Evolutionary conservation across 1,140 invertebrate genomes (phyloP).

Genomic region (Pemphigus obesinymphae): DNA sequence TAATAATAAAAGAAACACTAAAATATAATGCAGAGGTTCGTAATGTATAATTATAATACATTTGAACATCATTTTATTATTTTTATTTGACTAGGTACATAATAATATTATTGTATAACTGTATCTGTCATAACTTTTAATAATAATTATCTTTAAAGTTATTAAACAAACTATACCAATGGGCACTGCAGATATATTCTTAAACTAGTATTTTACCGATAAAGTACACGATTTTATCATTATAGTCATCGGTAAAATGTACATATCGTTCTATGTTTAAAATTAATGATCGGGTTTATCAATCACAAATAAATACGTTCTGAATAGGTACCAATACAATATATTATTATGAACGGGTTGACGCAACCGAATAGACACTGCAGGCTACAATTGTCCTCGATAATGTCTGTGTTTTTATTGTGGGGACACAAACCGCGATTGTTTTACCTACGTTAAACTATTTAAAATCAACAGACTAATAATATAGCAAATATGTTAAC

Average conservation of each 20-base stretch:
- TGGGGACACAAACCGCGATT: background rate
- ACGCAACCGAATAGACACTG: background rate
- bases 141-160: too few relatives aligned
- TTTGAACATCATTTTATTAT: too few relatives aligned
- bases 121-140: too few relatives aligned
- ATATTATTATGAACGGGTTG: background rate
- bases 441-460: background rate
- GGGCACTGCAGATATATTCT: background rate
- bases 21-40: too few relatives aligned
- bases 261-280: background rate
- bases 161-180: background rate
- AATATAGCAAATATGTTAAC: too few relatives aligned
- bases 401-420: background rate
- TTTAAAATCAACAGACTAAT: too few relatives aligned
- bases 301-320: conserved; percentile 5
- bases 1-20: too few relatives aligned
- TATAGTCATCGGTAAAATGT: background rate
- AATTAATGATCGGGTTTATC: background rate
- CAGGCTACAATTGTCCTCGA: background rate
- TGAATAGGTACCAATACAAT: background rate
- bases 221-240: background rate
- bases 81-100: too few relatives aligned
- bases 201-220: background rate
- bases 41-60: too few relatives aligned
- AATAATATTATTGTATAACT: too few relatives aligned